Evolutionary conservation across 2,888 invertebrate genomes (phyloP).

Genomic region (Drosophila neotestacea): DNA sequence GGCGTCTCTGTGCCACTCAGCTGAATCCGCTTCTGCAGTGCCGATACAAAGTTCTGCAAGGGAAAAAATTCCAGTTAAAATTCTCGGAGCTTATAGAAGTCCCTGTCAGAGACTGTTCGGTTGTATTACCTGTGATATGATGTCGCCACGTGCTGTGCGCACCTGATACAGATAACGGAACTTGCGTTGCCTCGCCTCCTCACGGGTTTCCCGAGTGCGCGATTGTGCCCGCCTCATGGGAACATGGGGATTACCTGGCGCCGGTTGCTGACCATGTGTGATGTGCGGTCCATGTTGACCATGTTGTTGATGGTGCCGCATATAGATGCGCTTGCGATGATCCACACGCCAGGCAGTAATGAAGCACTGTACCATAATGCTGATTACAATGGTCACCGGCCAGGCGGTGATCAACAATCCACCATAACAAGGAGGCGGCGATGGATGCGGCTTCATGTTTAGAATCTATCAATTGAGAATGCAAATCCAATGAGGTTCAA

Average conservation of each 20-base stretch:
- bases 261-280: constrained; percentile 72
- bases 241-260: constrained; percentile 54
- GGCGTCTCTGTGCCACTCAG: constrained; percentile 87
- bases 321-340: constrained; percentile 83
- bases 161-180: constrained; percentile 96
- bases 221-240: constrained; percentile 82
- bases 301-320: constrained; percentile 75
- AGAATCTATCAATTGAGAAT: constrained; percentile 68
- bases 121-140: constrained; percentile 91
- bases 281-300: constrained; percentile 42
- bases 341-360: constrained; percentile 85
- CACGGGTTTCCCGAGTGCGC: constrained; percentile 90
- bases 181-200: constrained; percentile 92
- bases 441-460: constrained; percentile 84
- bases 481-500: neutral
- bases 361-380: constrained; percentile 85
- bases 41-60: constrained; percentile 91
- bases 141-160: constrained; percentile 94
- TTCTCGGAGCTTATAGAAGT: no score
- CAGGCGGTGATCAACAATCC: constrained; percentile 84
- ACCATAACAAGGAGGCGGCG: constrained; percentile 85
- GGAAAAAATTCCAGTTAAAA: no score
- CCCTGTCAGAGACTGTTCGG: no score
- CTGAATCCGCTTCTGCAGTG: constrained; percentile 90
- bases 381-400: constrained; percentile 84